Evolutionary conservation across 2,888 invertebrate species (phyloP).

Genomic region (Callinectes sapidus): DNA sequence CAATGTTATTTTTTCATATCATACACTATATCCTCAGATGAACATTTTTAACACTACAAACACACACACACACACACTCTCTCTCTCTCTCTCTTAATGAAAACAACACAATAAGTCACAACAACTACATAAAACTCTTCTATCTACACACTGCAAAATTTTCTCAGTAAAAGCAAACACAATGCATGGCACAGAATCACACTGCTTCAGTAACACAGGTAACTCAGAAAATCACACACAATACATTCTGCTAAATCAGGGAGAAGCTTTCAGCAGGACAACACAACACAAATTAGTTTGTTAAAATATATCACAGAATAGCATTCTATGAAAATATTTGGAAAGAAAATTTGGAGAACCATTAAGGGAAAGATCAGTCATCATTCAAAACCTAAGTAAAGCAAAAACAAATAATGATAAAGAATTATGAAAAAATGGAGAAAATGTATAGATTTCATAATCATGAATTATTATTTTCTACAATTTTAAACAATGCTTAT

Average conservation of each 20-base stretch:
- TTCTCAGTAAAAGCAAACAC: background rate
- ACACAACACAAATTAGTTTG: slow-evolving; percentile 20
- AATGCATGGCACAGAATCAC: background rate
- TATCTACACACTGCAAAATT: background rate
- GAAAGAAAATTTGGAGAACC: background rate
- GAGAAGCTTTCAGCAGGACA: slow-evolving; percentile 11
- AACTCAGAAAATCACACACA: slow-evolving; percentile 31
- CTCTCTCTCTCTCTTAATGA: slow-evolving; percentile 36
- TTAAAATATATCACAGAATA: background rate
- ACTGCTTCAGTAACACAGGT: slow-evolving; percentile 3
- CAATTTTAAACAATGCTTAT: background rate
- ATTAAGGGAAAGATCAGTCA: background rate
- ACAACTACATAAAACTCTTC: background rate
- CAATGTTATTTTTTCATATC: background rate
- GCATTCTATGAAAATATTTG: slow-evolving; percentile 2
- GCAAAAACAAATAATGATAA: background rate
- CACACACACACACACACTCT: slow-evolving; percentile 40
- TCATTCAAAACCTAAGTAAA: background rate
- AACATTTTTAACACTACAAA: background rate
- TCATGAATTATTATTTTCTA: background rate
- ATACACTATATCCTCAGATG: background rate
- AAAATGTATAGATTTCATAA: background rate
- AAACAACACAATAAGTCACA: background rate
- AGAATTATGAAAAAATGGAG: background rate
- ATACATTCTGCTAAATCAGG: slow-evolving; percentile 13